phyloP scores from a whole-genome alignment of 2,888 invertebrate species.

The Anoncus sp. region DNA sequence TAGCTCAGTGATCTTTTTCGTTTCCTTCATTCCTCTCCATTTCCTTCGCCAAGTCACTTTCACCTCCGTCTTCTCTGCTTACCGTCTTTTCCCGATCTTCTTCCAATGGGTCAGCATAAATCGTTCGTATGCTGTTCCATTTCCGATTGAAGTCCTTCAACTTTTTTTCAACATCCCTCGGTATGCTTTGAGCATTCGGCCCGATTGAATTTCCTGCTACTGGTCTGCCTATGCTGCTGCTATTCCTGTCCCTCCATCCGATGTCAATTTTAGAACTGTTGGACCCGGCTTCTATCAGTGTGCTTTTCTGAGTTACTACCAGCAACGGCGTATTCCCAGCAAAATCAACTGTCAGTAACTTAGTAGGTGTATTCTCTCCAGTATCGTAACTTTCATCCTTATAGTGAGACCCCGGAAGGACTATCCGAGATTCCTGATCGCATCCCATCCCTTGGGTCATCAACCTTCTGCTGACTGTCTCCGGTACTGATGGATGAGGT shows the following conservation, averaged over 20 bases:
- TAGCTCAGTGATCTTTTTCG: neutral
- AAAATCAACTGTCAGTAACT: neutral
- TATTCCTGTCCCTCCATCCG: conserved; percentile 4
- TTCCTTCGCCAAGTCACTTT: conserved; percentile 6
- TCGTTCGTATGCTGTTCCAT: conserved; percentile 13
- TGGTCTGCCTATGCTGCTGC: neutral
- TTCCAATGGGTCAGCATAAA: conserved; percentile 1
- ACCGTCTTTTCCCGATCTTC: conserved; percentile 1
- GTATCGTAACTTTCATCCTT: neutral
- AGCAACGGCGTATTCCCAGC: neutral
- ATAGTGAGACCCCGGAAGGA: conserved; percentile 3
- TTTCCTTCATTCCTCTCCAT: neutral
- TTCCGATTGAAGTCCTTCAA: conserved; percentile 27
- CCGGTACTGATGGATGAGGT: conserved; percentile 2
- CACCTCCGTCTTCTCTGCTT: neutral
- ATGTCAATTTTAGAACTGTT: conserved; percentile 1
- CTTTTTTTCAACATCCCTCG: conserved; percentile 18
- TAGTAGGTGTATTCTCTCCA: neutral
- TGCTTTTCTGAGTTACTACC: conserved; percentile 18
- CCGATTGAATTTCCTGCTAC: conserved; percentile 65
- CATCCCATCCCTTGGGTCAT: neutral
- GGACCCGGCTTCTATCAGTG: conserved; percentile 6
- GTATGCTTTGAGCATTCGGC: conserved; percentile 43
- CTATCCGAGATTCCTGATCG: neutral
- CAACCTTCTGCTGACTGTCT: neutral